These are phyloP conservation scores for Pheosia tremula DNA, from an alignment of 2,888 invertebrate species.

Conservation along the genomic window DNA sequence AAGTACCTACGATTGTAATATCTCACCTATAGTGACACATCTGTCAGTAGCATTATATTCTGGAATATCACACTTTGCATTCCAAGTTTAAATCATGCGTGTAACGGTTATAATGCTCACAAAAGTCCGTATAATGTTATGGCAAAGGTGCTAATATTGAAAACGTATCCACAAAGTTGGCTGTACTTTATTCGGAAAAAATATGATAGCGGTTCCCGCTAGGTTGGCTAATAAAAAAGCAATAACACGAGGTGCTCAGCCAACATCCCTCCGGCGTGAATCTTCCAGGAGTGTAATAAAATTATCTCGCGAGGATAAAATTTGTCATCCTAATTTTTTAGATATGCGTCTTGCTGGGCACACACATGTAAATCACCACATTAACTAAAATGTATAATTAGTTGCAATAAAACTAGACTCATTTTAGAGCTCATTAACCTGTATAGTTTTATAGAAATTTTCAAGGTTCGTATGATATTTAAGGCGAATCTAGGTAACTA, in stretches of 20 bases:
- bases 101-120: neutral
- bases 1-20: too few relatives aligned
- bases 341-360: constrained; percentile 30
- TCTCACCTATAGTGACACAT: too few relatives aligned
- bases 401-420: neutral
- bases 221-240: constrained; percentile 73
- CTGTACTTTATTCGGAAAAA: constrained; percentile 68
- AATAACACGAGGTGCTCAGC: constrained; percentile 66
- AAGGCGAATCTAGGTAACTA: neutral
- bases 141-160: constrained; percentile 43
- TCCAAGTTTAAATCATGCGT: too few relatives aligned
- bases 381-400: neutral
- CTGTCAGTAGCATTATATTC: too few relatives aligned
- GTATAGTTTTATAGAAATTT: neutral
- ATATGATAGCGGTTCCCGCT: constrained; percentile 61
- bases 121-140: constrained; percentile 3
- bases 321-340: constrained; percentile 68
- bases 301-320: constrained; percentile 74
- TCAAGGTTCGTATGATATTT: neutral
- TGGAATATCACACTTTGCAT: too few relatives aligned
- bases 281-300: constrained; percentile 71
- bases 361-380: neutral
- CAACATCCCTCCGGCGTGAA: constrained; percentile 62
- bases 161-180: constrained; percentile 58
- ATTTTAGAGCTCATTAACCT: neutral